Evolutionary conservation across 2,113 vertebrate species (phyloP).

Genomic region (Aspidoscelis tigris): DNA sequence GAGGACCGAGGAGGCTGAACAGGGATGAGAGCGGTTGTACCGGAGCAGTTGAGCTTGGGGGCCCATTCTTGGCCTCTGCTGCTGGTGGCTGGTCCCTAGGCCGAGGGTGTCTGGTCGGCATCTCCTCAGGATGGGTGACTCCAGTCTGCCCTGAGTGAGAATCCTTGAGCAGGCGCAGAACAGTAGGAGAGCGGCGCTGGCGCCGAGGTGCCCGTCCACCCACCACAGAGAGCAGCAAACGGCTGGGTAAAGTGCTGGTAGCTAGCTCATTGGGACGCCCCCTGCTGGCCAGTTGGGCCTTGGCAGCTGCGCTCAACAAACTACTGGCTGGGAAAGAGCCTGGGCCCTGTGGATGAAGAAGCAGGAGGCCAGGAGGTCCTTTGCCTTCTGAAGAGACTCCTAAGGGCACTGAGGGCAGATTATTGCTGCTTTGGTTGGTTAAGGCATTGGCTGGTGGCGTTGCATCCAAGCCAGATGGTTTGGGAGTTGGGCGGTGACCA

Average conservation of each 20-base stretch:
- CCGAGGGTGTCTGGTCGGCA: not conserved
- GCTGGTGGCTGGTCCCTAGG: slow-evolving; percentile 27
- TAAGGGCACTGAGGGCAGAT: slow-evolving; percentile 56
- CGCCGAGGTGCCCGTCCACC: slow-evolving; percentile 43
- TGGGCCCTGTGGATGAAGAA: slow-evolving; percentile 80
- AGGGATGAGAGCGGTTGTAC: slow-evolving; percentile 44
- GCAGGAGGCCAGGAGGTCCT: slow-evolving; percentile 71
- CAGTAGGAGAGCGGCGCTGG: slow-evolving; percentile 73
- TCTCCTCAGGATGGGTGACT: slow-evolving; percentile 13
- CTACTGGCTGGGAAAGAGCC: slow-evolving; percentile 87
- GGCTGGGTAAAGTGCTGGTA: slow-evolving; percentile 89
- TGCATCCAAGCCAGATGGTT: not conserved
- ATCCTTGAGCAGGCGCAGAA: slow-evolving; percentile 76
- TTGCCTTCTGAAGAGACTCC: slow-evolving; percentile 23
- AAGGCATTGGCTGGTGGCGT: slow-evolving; percentile 55
- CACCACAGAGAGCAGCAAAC: slow-evolving; percentile 67
- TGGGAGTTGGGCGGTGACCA: slow-evolving; percentile 41
- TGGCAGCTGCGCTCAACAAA: slow-evolving; percentile 88
- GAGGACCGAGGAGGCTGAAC: slow-evolving; percentile 30
- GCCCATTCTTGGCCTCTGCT: slow-evolving; percentile 51
- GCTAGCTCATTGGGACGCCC: slow-evolving; percentile 48
- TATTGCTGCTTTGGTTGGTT: slow-evolving; percentile 74
- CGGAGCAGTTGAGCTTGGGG: slow-evolving; percentile 51
- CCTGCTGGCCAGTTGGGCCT: slow-evolving; percentile 83
- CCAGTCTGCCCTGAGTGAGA: slow-evolving; percentile 45